These are phyloP conservation scores for Proisotoma minuta DNA, from an alignment of 2,888 invertebrate genomes.

Conservation along the genomic window DNA sequence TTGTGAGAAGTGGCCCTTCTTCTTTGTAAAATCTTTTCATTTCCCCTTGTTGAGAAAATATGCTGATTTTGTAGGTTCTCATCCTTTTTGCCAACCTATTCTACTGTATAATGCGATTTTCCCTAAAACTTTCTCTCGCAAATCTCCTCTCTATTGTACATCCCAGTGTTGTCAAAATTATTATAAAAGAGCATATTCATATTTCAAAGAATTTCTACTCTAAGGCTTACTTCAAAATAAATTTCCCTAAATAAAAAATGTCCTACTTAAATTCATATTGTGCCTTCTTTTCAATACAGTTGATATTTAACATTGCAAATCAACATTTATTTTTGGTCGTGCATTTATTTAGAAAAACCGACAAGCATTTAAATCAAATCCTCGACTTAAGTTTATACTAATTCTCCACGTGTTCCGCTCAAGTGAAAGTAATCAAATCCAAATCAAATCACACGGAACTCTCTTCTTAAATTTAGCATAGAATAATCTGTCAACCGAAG, in stretches of 20 bases:
- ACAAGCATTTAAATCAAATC: background rate
- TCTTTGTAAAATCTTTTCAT: background rate
- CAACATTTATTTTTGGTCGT: too few relatives aligned
- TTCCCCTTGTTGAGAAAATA: too few relatives aligned
- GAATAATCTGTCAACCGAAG: too few relatives aligned
- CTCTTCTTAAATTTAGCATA: constrained; percentile 2
- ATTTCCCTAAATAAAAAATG: background rate
- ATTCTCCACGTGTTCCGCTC: constrained; percentile 23
- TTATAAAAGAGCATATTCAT: too few relatives aligned
- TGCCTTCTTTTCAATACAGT: too few relatives aligned
- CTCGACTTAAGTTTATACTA: background rate
- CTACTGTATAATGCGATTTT: background rate
- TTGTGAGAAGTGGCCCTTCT: background rate
- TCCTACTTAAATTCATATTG: too few relatives aligned
- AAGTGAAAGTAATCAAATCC: constrained; percentile 23
- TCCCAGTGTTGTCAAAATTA: too few relatives aligned
- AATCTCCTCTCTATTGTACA: too few relatives aligned
- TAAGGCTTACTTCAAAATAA: background rate
- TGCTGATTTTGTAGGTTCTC: background rate
- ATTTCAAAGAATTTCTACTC: too few relatives aligned
- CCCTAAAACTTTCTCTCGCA: background rate
- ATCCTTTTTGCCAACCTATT: background rate
- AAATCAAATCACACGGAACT: constrained; percentile 25
- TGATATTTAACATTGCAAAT: too few relatives aligned
- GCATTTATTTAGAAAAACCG: background rate